Base-by-base conservation (phyloP, 2,113 vertebrate genomes). In the Calcarius ornatus region DNA sequence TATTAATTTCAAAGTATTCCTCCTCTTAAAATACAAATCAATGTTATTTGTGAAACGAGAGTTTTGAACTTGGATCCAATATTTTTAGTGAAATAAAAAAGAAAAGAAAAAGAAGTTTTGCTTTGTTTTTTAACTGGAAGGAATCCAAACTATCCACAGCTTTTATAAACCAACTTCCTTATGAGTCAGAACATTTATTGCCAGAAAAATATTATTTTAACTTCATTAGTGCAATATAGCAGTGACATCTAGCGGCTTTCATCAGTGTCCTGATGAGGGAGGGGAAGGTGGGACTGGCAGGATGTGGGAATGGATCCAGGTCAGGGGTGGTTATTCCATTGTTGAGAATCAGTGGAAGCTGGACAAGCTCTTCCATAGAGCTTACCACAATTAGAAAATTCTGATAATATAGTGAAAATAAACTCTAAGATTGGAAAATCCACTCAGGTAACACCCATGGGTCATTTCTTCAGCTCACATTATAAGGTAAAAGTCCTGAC, bases 151-250 rank as follows among this genome's bases (percentile, higher is more conserved):
- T 93, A 90, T 96, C 95, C 93, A 64, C 5, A 2, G 82, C 76
- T 94, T 96, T 95, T 96, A 95, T 95, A 96, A 95, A 92, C 92
- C 92, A 90, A 59, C 92, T 97, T 96, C 95, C 93, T 96, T 97
- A 86, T 97, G 95, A 97, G 94, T 96, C 96, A 96, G 95, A 92
- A 95, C 69, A 94, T 97, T 94, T 96, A 96, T 73, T 94, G 94
- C 95, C 95, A 96, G 90, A 90, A 96, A 97, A 97, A 97, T 97
- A 97, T 96, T 97, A 93, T 96, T 95, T 94, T 96, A 92, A 86
- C 82, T 97, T 83, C 85, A 88, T 78, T 83, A 60, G 59, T 57
- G 69, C 80, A 80, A 92, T 88, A 88, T 66, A 92, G 94, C 38
- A 97, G 96, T 96, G 96, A 96, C 95, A 96, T 95, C 96, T 96